A percentile compares a stretch with the other conserved stretches of the same genome.
These are phyloP conservation scores for Ips typographus DNA, from an alignment of 1,140 invertebrate species.

Conservation along the genomic window DNA sequence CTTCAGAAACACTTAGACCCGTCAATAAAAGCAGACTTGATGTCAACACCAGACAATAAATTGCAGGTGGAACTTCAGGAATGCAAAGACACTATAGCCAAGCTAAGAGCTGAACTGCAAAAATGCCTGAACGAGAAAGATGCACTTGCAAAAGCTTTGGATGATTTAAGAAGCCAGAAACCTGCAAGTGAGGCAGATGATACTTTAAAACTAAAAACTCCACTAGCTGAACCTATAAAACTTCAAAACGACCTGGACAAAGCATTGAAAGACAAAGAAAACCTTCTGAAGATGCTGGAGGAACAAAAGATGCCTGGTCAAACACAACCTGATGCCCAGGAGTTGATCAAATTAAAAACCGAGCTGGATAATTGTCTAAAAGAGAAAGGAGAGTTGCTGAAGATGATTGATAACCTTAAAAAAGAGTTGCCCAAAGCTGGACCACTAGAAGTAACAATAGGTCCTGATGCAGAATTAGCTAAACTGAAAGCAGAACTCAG, in stretches of 20 bases:
- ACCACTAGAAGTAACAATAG: neutral
- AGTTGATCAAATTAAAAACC: slow-evolving; percentile 2
- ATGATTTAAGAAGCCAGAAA: neutral
- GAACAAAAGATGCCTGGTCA: slow-evolving; percentile 23
- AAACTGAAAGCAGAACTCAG: slow-evolving; percentile 1
- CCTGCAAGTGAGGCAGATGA: slow-evolving; percentile 3
- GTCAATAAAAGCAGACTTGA: too few relatives aligned
- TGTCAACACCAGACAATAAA: too few relatives aligned
- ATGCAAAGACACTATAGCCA: too few relatives aligned
- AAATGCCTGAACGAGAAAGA: too few relatives aligned
- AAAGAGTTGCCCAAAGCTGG: neutral
- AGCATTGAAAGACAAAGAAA: slow-evolving; percentile 11
- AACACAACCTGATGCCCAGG: neutral
- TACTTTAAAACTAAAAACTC: slow-evolving; percentile 2
- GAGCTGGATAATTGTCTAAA: slow-evolving; percentile 26
- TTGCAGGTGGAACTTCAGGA: too few relatives aligned
- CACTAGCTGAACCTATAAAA: neutral
- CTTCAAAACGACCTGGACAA: too few relatives aligned
- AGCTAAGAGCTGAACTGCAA: too few relatives aligned
- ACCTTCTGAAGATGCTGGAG: slow-evolving; percentile 23
- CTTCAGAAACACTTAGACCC: slow-evolving; percentile 4
- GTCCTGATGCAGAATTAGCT: neutral
- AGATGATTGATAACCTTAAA: slow-evolving; percentile 27
- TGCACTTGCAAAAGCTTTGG: neutral
- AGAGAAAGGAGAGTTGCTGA: slow-evolving; percentile 19